These are phyloP conservation scores for Epizoanthus stellaris DNA, from an alignment of 92 coral and sea anemone species.

Conservation along the genomic window DNA sequence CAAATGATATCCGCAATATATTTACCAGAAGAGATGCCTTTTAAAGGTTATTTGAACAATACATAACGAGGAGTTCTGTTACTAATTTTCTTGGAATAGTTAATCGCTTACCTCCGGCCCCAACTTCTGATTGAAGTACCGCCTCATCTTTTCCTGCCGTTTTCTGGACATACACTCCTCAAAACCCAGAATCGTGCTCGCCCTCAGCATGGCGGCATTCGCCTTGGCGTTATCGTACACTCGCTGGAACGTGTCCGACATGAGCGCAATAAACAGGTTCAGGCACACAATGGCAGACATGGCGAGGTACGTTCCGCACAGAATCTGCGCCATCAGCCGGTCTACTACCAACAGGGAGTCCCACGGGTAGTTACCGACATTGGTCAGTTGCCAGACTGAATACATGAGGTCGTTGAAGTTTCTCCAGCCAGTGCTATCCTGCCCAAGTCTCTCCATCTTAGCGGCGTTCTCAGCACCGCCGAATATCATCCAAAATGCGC, in stretches of 20 bases:
- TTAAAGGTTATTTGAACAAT: too few relatives aligned
- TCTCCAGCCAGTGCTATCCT: conserved; percentile 78
- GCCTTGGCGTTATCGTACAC: conserved; percentile 99
- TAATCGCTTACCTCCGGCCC: conserved; percentile 84
- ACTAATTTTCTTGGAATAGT: background rate
- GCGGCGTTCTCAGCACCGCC: conserved; percentile 88
- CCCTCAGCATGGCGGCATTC: conserved; percentile 98
- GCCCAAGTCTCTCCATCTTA: conserved; percentile 62
- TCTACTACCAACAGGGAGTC: conserved; percentile 88
- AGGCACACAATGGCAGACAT: conserved; percentile 92
- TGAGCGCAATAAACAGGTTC: conserved; percentile 94
- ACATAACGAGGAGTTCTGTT: too few relatives aligned
- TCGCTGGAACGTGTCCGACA: conserved; percentile 99
- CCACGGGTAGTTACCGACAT: conserved; percentile 97
- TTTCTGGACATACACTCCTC: conserved; percentile 86
- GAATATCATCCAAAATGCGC: conserved; percentile 97
- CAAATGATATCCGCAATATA: too few relatives aligned
- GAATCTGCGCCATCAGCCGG: conserved; percentile 94
- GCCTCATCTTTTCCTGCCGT: conserved; percentile 69
- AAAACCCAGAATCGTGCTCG: conserved; percentile 78
- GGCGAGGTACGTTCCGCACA: conserved; percentile 92
- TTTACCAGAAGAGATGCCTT: too few relatives aligned
- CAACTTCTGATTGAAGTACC: conserved; percentile 61
- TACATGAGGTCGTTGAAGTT: conserved; percentile 89
- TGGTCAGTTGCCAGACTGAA: conserved; percentile 96